phyloP scores from a whole-genome alignment of 2,888 invertebrate genomes.

The Apodemia zela region DNA sequence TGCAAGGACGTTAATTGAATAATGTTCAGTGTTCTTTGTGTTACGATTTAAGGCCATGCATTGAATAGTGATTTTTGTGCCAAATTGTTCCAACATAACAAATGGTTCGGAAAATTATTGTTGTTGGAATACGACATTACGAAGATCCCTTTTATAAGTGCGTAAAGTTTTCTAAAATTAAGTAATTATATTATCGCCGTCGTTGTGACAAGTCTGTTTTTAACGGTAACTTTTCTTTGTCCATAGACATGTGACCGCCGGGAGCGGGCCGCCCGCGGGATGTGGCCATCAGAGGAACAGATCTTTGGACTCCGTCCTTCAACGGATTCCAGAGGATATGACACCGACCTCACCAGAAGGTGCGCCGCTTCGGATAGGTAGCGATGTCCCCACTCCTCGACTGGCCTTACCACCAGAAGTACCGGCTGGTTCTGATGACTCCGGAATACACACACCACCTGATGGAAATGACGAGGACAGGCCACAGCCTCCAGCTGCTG shows the following conservation, averaged over 20 bases:
- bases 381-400: conserved; percentile 77
- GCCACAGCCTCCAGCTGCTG: conserved; percentile 68
- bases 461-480: conserved; percentile 74
- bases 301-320: conserved; percentile 93
- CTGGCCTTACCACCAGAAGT: conserved; percentile 74
- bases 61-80: conserved; percentile 40
- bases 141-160: conserved; percentile 74
- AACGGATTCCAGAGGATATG: conserved; percentile 92
- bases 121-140: conserved; percentile 68
- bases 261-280: conserved; percentile 70
- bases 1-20: conserved; percentile 50
- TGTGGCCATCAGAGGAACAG: conserved; percentile 92
- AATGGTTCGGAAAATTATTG: conserved; percentile 75
- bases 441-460: conserved; percentile 82
- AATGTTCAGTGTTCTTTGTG: conserved; percentile 32
- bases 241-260: conserved; percentile 70
- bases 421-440: conserved; percentile 87
- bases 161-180: conserved; percentile 15
- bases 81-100: conserved; percentile 43
- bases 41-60: conserved; percentile 18
- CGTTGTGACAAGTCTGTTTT: conserved; percentile 28
- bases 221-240: conserved; percentile 44
- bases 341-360: conserved; percentile 77
- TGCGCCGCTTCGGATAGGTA: conserved; percentile 59
- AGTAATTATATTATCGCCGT: background rate